phyloP scores from a whole-genome alignment of 2,888 invertebrate genomes.

The Ennomos quercinarius region DNA sequence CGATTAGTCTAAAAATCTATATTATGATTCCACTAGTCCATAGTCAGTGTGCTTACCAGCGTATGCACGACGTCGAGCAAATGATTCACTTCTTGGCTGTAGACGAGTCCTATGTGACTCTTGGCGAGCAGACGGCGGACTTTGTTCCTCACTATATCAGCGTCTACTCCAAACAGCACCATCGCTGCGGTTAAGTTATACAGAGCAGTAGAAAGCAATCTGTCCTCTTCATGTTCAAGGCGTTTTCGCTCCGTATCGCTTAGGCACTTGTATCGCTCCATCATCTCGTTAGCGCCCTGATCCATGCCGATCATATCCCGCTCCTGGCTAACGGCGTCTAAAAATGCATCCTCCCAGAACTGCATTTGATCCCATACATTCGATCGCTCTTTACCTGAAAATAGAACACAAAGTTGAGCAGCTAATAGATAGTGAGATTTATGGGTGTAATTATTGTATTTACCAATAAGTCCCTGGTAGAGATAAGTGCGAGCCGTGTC shows the following conservation, averaged over 20 bases:
- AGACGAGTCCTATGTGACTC: slow-evolving; percentile 98
- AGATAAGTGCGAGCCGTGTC: slow-evolving; percentile 95
- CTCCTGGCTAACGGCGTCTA: slow-evolving; percentile 99
- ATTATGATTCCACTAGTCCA: too few species aligned
- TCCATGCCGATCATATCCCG: slow-evolving; percentile 99
- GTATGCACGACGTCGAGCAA: slow-evolving; percentile 97
- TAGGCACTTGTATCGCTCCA: slow-evolving; percentile 97
- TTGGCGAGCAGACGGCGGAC: slow-evolving; percentile 96
- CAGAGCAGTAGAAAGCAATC: slow-evolving; percentile 96
- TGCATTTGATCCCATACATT: slow-evolving; percentile 99
- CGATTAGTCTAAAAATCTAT: too few species aligned
- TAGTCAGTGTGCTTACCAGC: slow-evolving; percentile 87
- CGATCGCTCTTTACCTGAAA: slow-evolving; percentile 90
- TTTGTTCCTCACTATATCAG: slow-evolving; percentile 94
- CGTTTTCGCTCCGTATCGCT: slow-evolving; percentile 97
- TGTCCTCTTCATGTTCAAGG: slow-evolving; percentile 98
- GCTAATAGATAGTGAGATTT: too few species aligned
- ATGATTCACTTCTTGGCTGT: slow-evolving; percentile 98
- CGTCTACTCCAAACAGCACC: slow-evolving; percentile 95
- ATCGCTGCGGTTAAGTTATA: slow-evolving; percentile 98
- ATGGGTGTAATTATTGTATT: neutral
- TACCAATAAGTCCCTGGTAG: slow-evolving; percentile 93
- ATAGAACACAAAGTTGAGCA: neutral
- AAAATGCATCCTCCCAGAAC: slow-evolving; percentile 99
- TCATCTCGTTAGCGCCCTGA: slow-evolving; percentile 99